Base-by-base conservation (phyloP, 2,113 vertebrate species). In the Nothocercus nigrocapillus region DNA sequence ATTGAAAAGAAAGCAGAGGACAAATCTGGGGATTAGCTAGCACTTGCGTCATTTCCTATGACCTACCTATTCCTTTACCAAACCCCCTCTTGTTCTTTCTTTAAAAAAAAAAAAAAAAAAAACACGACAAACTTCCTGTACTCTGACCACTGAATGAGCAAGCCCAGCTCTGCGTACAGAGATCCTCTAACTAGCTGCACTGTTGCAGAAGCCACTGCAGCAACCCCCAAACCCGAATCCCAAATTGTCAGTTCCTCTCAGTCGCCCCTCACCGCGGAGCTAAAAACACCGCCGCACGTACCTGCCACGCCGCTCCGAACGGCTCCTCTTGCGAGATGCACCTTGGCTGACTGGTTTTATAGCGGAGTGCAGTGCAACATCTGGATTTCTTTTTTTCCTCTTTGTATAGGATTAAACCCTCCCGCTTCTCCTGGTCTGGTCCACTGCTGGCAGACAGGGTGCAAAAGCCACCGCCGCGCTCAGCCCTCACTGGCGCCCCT, bases 31-130 rank as follows among this genome's bases (percentile, higher is more conserved):
- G 94, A 96, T 95, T 91, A 96, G 70, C 84, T 69, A 77, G 85
- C 75, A 88, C 68, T 40, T 85, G 69, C 59, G 40, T 96, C 92
- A 97, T 97, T 97, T 97, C 97, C 96, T 90, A 90, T 96, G 95
- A 97, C 78, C 77, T 80, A 90, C 59, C 76, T 90, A 80, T 90
- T 96, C 84, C 91, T 96, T 95, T 85, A 97, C 93, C 87, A 94
- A 95, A 96, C 91, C 40, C 28, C 30, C 51, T 12, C 51, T 49
- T 49, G 49, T 49, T 49, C 18, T 47, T 49, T 49, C 7, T 22
- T 49, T 22, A 36, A 36, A 36, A 36, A 36, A 36, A 36, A 36
- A 36, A 36, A 36, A 36, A 36, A 36, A 36, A 36, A 36, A 36
- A 36, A 58, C 20, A n/a, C 75, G 0, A 96, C 86, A 80, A 92